Conservation (phyloP, 2,113 vertebrate species). For the Scophthalmus maximus region DNA sequence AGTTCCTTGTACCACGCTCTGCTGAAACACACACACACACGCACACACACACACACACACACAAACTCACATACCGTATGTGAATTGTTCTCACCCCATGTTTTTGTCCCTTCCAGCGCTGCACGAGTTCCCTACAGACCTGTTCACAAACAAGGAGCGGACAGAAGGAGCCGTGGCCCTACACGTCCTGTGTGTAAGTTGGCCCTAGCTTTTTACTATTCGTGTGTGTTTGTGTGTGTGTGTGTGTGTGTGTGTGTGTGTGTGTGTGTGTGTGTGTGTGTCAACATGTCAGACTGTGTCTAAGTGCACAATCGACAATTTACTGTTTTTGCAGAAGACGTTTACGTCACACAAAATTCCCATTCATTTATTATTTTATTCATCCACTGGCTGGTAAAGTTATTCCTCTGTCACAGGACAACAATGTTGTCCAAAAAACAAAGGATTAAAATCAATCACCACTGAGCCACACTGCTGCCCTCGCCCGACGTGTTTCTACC, state of each 20-base stretch:
- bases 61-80: neutral
- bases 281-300: neutral
- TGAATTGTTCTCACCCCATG: slow-evolving; percentile 30
- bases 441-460: no score
- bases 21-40: neutral
- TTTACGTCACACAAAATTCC: slow-evolving; percentile 5
- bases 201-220: neutral
- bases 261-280: neutral
- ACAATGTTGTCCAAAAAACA: no score
- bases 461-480: no score
- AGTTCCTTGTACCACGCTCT: neutral
- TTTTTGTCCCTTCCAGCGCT: slow-evolving; percentile 85
- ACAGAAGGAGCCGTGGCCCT: slow-evolving; percentile 90
- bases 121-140: slow-evolving; percentile 91
- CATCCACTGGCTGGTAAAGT: no score
- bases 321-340: neutral
- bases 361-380: no score
- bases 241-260: neutral
- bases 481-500: no score
- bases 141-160: slow-evolving; percentile 90
- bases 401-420: no score
- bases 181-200: slow-evolving; percentile 95
- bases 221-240: neutral
- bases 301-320: neutral
- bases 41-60: neutral